Percentiles rank a stretch among this genome's conserved stretches.
Evolutionary conservation across 2,888 invertebrate genomes (phyloP).

Genomic region (Pammene fasciana): DNA sequence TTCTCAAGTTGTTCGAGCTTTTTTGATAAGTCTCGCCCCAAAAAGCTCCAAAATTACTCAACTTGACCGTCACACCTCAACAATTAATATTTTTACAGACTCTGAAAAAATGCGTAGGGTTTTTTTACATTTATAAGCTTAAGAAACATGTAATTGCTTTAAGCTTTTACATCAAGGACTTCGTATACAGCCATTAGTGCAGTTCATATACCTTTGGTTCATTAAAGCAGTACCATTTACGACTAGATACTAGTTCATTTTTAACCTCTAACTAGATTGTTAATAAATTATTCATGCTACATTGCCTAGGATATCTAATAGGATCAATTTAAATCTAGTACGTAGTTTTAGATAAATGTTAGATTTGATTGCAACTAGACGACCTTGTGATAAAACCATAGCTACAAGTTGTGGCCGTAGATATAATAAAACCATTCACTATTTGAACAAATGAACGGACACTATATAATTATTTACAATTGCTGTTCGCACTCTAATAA

Average conservation of each 20-base stretch:
- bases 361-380: conserved; percentile 27
- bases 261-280: conserved; percentile 16
- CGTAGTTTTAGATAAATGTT: conserved; percentile 25
- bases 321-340: conserved; percentile 32
- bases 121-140: no score
- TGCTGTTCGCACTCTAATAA: not conserved
- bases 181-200: not conserved
- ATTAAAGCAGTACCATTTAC: conserved; percentile 6
- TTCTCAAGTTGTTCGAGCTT: no score
- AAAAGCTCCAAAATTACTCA: no score
- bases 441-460: conserved; percentile 15
- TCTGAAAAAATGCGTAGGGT: no score
- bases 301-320: conserved; percentile 29
- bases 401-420: conserved; percentile 1
- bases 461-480: conserved; percentile 10
- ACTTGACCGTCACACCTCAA: no score
- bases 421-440: conserved; percentile 22
- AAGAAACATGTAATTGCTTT: no score
- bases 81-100: no score
- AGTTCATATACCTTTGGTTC: conserved; percentile 1
- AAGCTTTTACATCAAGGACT: not conserved
- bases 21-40: no score
- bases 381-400: conserved; percentile 24
- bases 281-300: conserved; percentile 32
- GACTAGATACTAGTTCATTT: not conserved